Percentiles rank a stretch among this genome's conserved stretches.
These are phyloP conservation scores for Drosophila nigricruria DNA, from an alignment of 2,888 invertebrate species.

Conservation along the genomic window DNA sequence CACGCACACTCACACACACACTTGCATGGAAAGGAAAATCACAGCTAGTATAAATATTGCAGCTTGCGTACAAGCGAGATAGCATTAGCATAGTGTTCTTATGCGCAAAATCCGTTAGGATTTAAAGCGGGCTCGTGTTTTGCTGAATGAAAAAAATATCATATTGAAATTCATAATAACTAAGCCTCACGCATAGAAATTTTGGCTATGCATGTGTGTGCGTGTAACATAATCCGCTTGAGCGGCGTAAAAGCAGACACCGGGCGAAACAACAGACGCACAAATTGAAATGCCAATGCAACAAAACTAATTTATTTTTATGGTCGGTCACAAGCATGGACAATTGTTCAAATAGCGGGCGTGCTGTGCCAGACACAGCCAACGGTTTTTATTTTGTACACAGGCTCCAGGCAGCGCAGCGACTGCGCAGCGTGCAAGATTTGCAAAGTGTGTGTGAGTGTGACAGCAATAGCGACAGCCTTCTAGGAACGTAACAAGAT, in stretches of 20 bases:
- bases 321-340: slow-evolving; percentile 52
- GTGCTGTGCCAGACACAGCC: slow-evolving; percentile 62
- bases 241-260: slow-evolving; percentile 27
- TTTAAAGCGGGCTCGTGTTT: slow-evolving; percentile 26
- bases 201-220: neutral
- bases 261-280: slow-evolving; percentile 27
- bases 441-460: slow-evolving; percentile 43
- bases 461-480: slow-evolving; percentile 23
- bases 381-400: slow-evolving; percentile 78
- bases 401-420: slow-evolving; percentile 49
- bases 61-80: slow-evolving; percentile 32
- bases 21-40: slow-evolving; percentile 11
- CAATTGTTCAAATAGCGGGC: slow-evolving; percentile 62
- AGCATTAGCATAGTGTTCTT: slow-evolving; percentile 8
- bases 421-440: slow-evolving; percentile 34
- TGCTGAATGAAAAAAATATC: slow-evolving; percentile 39
- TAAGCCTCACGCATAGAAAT: slow-evolving; percentile 34
- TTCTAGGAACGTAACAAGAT: slow-evolving; percentile 58
- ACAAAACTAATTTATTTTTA: slow-evolving; percentile 70
- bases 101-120: slow-evolving; percentile 43
- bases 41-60: slow-evolving; percentile 1
- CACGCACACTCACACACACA: neutral
- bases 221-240: slow-evolving; percentile 56
- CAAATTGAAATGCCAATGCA: slow-evolving; percentile 77
- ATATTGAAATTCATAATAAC: slow-evolving; percentile 43